A percentile compares a stretch with the other conserved stretches of the same genome.
Conservation (phyloP, 2,888 invertebrate genomes). For the Tachina fera region DNA sequence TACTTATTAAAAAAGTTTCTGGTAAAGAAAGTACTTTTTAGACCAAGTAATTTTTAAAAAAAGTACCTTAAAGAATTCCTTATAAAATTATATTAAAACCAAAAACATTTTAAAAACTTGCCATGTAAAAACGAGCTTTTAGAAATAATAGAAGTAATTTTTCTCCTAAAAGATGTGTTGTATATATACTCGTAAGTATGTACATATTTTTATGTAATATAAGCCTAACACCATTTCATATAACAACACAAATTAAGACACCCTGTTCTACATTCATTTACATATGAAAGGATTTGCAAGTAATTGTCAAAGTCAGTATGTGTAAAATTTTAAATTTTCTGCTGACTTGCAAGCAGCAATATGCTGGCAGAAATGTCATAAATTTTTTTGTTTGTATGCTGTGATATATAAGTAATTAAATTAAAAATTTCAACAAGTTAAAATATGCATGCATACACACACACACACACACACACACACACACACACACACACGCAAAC, state of each 20-base stretch:
- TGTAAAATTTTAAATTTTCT: constrained; percentile 50
- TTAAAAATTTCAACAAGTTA: constrained; percentile 50
- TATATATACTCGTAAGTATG: too few species aligned
- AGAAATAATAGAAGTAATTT: too few species aligned
- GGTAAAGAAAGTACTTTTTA: too few species aligned
- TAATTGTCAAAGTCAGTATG: constrained; percentile 24
- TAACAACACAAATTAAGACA: not conserved
- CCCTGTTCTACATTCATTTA: constrained; percentile 11
- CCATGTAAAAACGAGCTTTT: too few species aligned
- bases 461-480: not conserved
- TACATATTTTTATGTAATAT: too few species aligned
- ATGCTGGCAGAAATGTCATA: constrained; percentile 54
- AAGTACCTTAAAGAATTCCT: too few species aligned
- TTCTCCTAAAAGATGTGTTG: too few species aligned
- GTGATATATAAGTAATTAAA: constrained; percentile 54
- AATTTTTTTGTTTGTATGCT: constrained; percentile 29
- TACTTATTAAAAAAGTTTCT: too few species aligned
- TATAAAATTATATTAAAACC: too few species aligned
- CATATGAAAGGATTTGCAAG: constrained; percentile 21
- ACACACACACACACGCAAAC: too few species aligned
- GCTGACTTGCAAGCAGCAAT: constrained; percentile 56
- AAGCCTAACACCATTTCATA: not conserved
- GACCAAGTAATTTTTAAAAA: too few species aligned
- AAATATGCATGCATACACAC: constrained; percentile 1
- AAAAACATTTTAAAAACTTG: too few species aligned